Evolutionary conservation across 2,797 vertebrate species (phyloP), one percentile per base, ranked within the genome.

Genomic region (Xiphorhynchus erythropygius): DNA sequence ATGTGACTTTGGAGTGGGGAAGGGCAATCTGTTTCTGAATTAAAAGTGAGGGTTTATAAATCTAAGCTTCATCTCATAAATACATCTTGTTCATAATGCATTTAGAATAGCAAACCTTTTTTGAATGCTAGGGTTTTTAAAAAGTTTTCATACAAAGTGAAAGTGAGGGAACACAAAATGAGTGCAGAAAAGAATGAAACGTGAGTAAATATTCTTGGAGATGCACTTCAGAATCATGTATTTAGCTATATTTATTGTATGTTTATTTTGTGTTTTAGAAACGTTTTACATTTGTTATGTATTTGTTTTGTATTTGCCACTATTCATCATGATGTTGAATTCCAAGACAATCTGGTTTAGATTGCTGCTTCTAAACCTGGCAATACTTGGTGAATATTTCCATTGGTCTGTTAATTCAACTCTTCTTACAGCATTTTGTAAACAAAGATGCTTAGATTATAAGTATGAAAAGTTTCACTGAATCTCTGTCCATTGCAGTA

Each of bases 131-230:
- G 19, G 8, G 13, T 41, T 79, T 71, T 90, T 84, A n/a, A 24
- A 52, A 53, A 55, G 7, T 28, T 74, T 74, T 55, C 12, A 2
- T 59, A 7, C 23, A 21, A 28, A n/a, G 8, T 13, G 5, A 11
- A 59, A 50, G 3, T 0, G 1, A 56, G 14, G 10, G 5, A 56
- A 27, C 1, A 13, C 14, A 42, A 33, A n/a, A 11, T 47, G 5
- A 25, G 8, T 35, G 7, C 4, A 10, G 28, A 52, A 74, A 57
- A 69, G 10, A 76, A 24, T 23, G 7, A 63, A 70, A 49, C 13
- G 7, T 2, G 2, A 57, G 13, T 47, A 21, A 63, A 30, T 11
- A 11, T n/a, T 50, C 23, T 46, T n/a, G 7, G 22, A 75, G 8
- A 49, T 24, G 13, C 16, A 59, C 24, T 70, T 57, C 21, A 47